phyloP scores from a whole-genome alignment of 2,113 vertebrate genomes.

The Cinclus cinclus region DNA sequence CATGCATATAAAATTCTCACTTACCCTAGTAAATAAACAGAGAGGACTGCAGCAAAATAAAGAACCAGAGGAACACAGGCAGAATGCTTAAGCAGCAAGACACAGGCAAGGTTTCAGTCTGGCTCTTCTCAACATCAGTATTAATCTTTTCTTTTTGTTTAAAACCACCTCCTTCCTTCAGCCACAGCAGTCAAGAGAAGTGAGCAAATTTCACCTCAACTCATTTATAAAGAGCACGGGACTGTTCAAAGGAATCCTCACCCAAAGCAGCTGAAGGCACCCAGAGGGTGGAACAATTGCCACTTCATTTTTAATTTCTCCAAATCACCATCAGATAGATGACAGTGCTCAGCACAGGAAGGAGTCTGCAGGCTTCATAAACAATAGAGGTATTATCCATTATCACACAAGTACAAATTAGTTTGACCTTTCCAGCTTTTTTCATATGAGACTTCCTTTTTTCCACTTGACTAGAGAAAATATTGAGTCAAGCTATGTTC shows the following conservation, averaged over 20 bases:
- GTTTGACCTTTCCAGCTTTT: constrained; percentile 53
- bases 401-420: constrained; percentile 52
- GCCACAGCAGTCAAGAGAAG: neutral
- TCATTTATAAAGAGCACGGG: neutral
- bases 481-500: constrained; percentile 11
- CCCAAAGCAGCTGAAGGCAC: neutral
- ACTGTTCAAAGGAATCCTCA: neutral
- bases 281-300: neutral
- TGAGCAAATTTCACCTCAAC: neutral
- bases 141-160: neutral
- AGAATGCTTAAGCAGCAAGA: constrained; percentile 39
- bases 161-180: neutral
- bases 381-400: constrained; percentile 26
- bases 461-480: constrained; percentile 60
- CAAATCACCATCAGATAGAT: constrained; percentile 35
- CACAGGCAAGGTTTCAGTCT: neutral
- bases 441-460: neutral
- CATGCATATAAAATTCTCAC: neutral
- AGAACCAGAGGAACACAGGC: neutral
- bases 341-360: neutral
- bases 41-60: constrained; percentile 24
- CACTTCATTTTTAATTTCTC: constrained; percentile 23
- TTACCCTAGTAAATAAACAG: constrained; percentile 22
- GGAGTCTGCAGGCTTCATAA: constrained; percentile 25
- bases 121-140: neutral